Base-by-base conservation (phyloP, 1,140 invertebrate species). In the Zaprionus africanus region DNA sequence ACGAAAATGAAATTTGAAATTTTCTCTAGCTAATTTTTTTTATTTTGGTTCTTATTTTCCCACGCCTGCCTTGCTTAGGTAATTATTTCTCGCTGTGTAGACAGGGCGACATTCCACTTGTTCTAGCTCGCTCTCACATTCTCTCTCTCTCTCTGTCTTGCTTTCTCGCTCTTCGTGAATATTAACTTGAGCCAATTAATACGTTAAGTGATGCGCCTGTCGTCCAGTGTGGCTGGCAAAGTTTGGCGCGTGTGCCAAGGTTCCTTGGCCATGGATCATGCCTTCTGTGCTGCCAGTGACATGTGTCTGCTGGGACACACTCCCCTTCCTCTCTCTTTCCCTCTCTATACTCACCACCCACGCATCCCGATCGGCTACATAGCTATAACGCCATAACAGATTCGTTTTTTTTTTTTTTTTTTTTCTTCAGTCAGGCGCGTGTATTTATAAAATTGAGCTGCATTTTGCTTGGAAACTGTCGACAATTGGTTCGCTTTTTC, bases 131-230 rank as follows among this genome's bases (percentile, higher is more conserved):
- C 26, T 36, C 36, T 26, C n/a, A 11, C n/a, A 11, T 24, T n/a
- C 22, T 49, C 2, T 58, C 53, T 31, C 4, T 17, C 17, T 12
- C 4, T 31, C 26, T n/a, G 1, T 34, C 19, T 15, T 11, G 15
- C 28, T 22, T 4, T 19, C 15, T 17, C 36, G 15, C 31, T 9
- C n/a, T 26, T n/a, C 80, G 75, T 85, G 82, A 81, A 85, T 81
- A 85, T 88, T 88, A 81, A 69, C 68, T 79, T 79, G 71, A 90
- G 85, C 85, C 84, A 90, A 88, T 88, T 88, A 88, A 88, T 88
- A 90, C 90, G 85, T 88, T 90, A 85, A 86, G 80, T 78, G 86
- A 74, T 84, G 74, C 61, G 73, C 26, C 78, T 78, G 73, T 80
- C 81, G 74, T 80, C 53, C 63, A 43, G 63, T 57, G 1, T 63